Conservation (phyloP, 2,113 vertebrate species). For the Riparia riparia region DNA sequence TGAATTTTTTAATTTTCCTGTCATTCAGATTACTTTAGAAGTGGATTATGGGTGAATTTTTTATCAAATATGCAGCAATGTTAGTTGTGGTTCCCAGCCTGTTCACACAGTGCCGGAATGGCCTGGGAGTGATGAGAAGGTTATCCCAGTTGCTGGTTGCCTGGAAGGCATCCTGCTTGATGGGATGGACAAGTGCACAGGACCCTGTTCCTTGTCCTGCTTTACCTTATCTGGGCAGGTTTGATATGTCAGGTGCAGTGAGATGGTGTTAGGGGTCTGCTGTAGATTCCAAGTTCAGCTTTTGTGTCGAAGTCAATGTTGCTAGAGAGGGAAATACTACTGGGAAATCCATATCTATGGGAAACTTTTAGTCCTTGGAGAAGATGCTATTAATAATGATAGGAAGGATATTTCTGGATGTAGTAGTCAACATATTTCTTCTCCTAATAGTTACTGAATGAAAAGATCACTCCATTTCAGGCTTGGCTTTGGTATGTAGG, state of each 20-base stretch:
- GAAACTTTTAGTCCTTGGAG: slow-evolving; percentile 19
- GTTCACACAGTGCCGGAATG: background rate
- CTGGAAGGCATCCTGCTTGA: background rate
- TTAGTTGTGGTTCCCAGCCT: background rate
- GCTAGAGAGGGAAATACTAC: background rate
- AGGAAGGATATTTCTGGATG: slow-evolving; percentile 35
- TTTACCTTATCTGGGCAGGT: background rate
- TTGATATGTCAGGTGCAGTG: background rate
- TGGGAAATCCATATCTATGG: background rate
- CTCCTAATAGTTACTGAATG: slow-evolving; percentile 1
- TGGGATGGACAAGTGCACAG: background rate
- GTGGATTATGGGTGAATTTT: background rate
- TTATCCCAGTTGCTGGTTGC: background rate
- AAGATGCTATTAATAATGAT: slow-evolving; percentile 37
- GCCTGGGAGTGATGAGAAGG: fast-evolving
- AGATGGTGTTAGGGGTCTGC: background rate
- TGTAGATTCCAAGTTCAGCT: background rate
- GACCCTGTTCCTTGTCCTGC: background rate
- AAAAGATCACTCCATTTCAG: slow-evolving; percentile 16
- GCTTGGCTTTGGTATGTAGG: background rate
- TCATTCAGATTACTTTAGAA: background rate
- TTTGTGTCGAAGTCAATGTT: background rate
- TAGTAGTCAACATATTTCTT: slow-evolving; percentile 28
- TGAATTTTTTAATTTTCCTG: background rate
- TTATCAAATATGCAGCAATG: fast-evolving